These are phyloP conservation scores for Drosophila anceps DNA, from an alignment of 2,888 invertebrate genomes.

Conservation along the genomic window DNA sequence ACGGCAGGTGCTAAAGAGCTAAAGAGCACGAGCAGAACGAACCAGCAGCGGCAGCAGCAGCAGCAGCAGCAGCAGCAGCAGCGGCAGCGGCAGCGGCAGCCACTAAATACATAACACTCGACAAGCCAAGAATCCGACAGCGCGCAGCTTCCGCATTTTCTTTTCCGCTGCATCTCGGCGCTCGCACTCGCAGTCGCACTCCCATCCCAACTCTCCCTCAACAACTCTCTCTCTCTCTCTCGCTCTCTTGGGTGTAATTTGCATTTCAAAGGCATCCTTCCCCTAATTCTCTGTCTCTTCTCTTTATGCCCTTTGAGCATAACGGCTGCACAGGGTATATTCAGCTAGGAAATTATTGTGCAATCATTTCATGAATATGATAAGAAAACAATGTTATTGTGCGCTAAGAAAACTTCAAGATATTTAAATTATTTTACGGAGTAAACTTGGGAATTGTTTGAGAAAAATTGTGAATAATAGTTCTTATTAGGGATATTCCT, in stretches of 20 bases:
- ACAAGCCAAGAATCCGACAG: slow-evolving; percentile 76
- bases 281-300: slow-evolving; percentile 28
- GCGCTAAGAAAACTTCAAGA: background rate
- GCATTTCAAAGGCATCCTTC: slow-evolving; percentile 74
- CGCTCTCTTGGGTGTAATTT: slow-evolving; percentile 69
- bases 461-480: background rate
- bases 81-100: slow-evolving; percentile 48
- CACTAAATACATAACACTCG: slow-evolving; percentile 82
- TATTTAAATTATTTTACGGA: background rate
- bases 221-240: slow-evolving; percentile 6
- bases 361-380: background rate
- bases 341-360: slow-evolving; percentile 8
- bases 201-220: background rate
- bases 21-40: background rate
- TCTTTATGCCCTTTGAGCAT: slow-evolving; percentile 29
- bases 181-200: background rate
- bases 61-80: slow-evolving; percentile 38
- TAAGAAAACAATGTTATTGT: background rate
- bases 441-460: background rate
- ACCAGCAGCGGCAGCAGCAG: slow-evolving; percentile 32
- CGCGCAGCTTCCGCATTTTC: slow-evolving; percentile 73
- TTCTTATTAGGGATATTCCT: background rate
- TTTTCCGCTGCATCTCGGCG: slow-evolving; percentile 49
- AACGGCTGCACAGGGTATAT: slow-evolving; percentile 5
- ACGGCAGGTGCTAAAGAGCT: slow-evolving; percentile 42